Evolutionary conservation across 2,888 invertebrate species (phyloP), one percentile per base, ranked within the genome.

Genomic region (Neoitamus cyanurus): DNA sequence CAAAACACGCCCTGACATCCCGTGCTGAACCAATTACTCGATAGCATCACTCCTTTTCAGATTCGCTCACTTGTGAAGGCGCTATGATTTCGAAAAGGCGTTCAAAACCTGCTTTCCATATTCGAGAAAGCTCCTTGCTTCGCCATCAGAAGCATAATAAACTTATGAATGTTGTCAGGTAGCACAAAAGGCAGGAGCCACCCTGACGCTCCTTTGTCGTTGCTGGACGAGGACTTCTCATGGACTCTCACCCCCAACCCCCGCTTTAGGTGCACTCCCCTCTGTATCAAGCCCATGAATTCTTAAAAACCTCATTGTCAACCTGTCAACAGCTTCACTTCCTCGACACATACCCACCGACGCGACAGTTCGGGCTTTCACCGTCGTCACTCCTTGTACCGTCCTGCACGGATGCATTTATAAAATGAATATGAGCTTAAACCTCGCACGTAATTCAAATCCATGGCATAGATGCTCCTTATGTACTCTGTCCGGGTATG

Each of bases 261-360:
- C 25, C 25, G 7, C 20, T 20, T 15, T 15, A 20, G 7, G 48
- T 58, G 11, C 25, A 58, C 20, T 9, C 15, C 58, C 48, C 48
- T 78, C 58, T 78, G 78, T 78, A 30, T 78, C 58, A 78, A 78
- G n/a, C 48, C 58, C 78, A 78, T 78, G 78, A 78, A 78, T 78
- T 78, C 48, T 78, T 78, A 78, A 78, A 78, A 78, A 78, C 78
- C 78, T 78, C 48, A 78, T 78, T 78, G 78, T 78, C 78, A 78
- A 48, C 78, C 58, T 78, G 78, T 78, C 78, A 78, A 78, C 78
- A 78, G 78, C 78, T 78, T 42, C 78, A 78, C 58, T 78, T 48
- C 78, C 78, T 78, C 31, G 78, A 30, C 42, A 31, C 42, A 7
- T 30, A 48, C 15, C 78, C 48, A 28, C 30, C 30, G 30, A 15